A percentile compares a stretch with the other conserved stretches of the same genome.
Conservation (phyloP, 1,140 invertebrate species). For the Ceratina calcarata region DNA sequence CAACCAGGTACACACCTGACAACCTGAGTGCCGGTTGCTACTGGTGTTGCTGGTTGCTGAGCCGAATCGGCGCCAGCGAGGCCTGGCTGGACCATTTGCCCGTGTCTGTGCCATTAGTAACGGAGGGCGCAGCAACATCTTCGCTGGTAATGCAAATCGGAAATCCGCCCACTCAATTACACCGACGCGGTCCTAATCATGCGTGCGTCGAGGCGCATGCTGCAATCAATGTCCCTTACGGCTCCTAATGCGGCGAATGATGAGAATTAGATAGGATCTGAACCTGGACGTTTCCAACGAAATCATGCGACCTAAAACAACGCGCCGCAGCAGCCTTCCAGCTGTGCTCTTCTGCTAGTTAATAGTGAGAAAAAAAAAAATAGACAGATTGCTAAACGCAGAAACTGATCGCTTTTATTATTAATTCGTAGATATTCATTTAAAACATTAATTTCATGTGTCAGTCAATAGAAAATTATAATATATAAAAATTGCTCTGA, state of each 20-base stretch:
- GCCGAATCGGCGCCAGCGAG: constrained; percentile 27
- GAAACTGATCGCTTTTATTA: too few species aligned
- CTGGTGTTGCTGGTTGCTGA: constrained; percentile 5
- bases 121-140: constrained; percentile 59
- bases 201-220: constrained; percentile 57
- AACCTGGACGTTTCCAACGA: not conserved
- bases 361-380: too few species aligned
- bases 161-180: constrained; percentile 73
- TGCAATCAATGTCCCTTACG: constrained; percentile 61
- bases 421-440: too few species aligned
- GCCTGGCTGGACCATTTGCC: constrained; percentile 56
- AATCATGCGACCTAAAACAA: not conserved
- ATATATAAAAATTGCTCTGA: too few species aligned
- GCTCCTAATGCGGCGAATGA: constrained; percentile 55
- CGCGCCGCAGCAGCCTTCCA: too few species aligned
- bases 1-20: constrained; percentile 55
- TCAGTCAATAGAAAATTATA: too few species aligned
- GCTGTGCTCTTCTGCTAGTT: too few species aligned
- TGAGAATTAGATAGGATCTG: constrained; percentile 29
- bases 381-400: too few species aligned
- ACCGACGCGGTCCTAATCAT: constrained; percentile 66
- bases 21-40: constrained; percentile 23
- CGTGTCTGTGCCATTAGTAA: constrained; percentile 64
- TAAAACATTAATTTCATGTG: too few species aligned
- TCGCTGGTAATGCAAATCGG: constrained; percentile 71